Conservation (phyloP, 30 jellyfish, hydroid and myxozoan species). For the Cassiopea andromeda region DNA sequence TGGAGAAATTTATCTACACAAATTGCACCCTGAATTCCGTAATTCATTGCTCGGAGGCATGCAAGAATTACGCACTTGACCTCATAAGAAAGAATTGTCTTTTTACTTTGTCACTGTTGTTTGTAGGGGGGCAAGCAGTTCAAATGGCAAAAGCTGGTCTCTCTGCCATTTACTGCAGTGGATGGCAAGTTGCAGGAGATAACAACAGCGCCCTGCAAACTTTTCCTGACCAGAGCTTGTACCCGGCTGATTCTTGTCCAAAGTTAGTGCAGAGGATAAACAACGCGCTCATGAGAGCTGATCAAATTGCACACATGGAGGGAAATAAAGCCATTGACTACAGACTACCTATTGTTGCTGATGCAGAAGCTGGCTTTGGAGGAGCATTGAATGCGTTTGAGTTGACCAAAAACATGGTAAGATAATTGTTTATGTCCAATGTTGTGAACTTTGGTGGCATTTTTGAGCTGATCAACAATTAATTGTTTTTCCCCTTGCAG, state of each 20-base stretch:
- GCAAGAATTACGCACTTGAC: no score
- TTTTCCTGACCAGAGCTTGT: conserved; percentile 89
- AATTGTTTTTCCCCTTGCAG: no score
- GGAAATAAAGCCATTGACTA: conserved; percentile 61
- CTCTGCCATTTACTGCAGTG: conserved; percentile 89
- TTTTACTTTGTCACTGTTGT: no score
- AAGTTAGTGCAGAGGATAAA: conserved; percentile 85
- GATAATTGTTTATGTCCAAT: background rate
- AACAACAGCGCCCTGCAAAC: conserved; percentile 81
- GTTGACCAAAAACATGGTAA: conserved; percentile 89
- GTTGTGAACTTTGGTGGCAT: background rate
- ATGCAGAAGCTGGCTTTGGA: conserved; percentile 99
- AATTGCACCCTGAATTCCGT: no score
- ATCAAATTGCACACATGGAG: conserved; percentile 88
- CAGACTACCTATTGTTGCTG: conserved; percentile 93
- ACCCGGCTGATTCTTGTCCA: conserved; percentile 95
- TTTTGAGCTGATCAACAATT: no score
- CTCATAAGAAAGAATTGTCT: no score
- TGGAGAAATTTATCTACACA: no score
- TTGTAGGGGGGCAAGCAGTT: conserved; percentile 98
- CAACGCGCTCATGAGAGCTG: conserved; percentile 96
- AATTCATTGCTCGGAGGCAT: no score
- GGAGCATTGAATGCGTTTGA: conserved; percentile 96
- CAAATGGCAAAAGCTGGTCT: conserved; percentile 98
- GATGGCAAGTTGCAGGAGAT: conserved; percentile 99